Conservation (phyloP, 2,113 vertebrate genomes). For the Campylomormyrus numenius region DNA sequence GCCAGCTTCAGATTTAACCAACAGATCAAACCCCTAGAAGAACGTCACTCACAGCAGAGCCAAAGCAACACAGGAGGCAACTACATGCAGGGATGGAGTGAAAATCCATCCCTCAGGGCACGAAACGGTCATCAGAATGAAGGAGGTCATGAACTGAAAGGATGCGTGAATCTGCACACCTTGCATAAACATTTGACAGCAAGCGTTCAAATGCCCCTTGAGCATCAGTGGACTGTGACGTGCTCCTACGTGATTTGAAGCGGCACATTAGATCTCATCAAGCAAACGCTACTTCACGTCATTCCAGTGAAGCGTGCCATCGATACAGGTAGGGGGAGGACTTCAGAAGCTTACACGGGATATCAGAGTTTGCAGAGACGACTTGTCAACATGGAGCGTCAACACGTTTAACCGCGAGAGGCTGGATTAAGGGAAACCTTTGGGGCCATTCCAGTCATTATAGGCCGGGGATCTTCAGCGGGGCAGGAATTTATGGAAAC, state of each 20-base stretch:
- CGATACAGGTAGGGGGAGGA: not conserved
- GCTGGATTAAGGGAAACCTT: slow-evolving; percentile 33
- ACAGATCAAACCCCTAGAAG: not conserved
- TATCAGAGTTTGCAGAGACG: not conserved
- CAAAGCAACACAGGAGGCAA: not conserved
- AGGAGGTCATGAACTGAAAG: not conserved
- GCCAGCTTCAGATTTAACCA: not conserved
- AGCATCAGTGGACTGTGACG: not conserved
- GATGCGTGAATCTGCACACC: not conserved
- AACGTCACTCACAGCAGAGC: not conserved
- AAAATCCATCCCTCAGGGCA: not conserved
- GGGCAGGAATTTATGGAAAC: slow-evolving; percentile 31
- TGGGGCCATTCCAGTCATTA: slow-evolving; percentile 39
- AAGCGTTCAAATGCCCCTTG: not conserved
- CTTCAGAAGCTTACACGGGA: not conserved
- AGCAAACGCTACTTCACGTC: not conserved
- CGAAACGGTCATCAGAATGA: not conserved
- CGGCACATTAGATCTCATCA: not conserved
- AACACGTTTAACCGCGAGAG: not conserved
- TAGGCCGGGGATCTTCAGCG: slow-evolving; percentile 22
- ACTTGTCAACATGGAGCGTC: not conserved
- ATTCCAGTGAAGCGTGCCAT: not conserved
- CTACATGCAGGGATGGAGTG: not conserved
- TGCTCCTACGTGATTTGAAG: not conserved
- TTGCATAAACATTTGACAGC: not conserved